These are phyloP conservation scores for Haliclona indistincta DNA, from an alignment of 37 sponge, comb jelly and placozoan genomes.

Conservation along the genomic window DNA sequence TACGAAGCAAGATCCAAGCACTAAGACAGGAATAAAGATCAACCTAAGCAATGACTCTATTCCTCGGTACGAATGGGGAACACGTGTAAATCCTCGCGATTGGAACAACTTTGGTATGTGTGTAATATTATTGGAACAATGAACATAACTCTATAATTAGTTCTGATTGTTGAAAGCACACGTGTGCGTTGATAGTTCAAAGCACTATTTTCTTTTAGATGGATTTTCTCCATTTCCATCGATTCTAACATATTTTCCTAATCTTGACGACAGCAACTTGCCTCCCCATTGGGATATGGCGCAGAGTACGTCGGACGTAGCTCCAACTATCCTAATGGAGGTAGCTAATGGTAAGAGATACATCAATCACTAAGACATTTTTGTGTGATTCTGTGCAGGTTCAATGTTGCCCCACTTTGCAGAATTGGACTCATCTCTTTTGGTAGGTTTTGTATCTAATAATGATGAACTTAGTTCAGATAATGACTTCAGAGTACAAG, in stretches of 20 bases:
- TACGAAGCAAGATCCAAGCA: slow-evolving; percentile 16
- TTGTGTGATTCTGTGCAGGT: slow-evolving; percentile 24
- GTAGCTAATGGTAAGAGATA: slow-evolving; percentile 29
- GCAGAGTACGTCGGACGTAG: slow-evolving; percentile 15
- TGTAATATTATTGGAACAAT: background rate
- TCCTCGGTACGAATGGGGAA: slow-evolving; percentile 40
- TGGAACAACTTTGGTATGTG: slow-evolving; percentile 76
- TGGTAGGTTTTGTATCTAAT: slow-evolving; percentile 21
- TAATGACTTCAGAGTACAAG: background rate
- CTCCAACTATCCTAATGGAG: slow-evolving; percentile 66
- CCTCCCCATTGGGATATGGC: slow-evolving; percentile 79
- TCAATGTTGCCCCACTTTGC: slow-evolving; percentile 68
- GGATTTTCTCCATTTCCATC: slow-evolving; percentile 78
- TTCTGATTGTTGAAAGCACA: too few species aligned
- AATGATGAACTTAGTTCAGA: background rate
- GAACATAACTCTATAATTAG: too few species aligned
- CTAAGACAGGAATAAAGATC: slow-evolving; percentile 49
- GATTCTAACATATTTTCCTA: slow-evolving; percentile 69
- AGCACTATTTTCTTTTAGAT: slow-evolving; percentile 56
- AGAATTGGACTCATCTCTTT: slow-evolving; percentile 52
- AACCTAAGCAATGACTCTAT: slow-evolving; percentile 40
- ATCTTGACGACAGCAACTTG: slow-evolving; percentile 47
- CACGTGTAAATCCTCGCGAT: slow-evolving; percentile 21
- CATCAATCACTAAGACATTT: background rate
- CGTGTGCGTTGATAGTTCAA: background rate